Evolutionary conservation across 2,888 invertebrate genomes (phyloP).

Genomic region (Siphlonurus alternatus): DNA sequence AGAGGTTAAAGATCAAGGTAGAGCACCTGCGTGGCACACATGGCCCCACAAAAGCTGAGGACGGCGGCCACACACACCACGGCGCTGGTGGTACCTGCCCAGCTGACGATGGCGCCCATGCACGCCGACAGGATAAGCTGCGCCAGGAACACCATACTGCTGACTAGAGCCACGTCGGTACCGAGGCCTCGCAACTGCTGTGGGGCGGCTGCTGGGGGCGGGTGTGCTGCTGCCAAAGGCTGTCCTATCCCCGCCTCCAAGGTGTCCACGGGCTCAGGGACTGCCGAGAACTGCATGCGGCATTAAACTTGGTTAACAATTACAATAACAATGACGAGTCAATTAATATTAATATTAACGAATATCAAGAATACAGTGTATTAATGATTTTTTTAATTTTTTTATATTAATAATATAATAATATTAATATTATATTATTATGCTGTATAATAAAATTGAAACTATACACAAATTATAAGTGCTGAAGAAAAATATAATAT

Average conservation of each 20-base stretch:
- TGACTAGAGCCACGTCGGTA: conserved; percentile 86
- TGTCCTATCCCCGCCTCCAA: not conserved
- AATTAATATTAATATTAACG: too few relatives aligned
- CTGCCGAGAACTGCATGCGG: conserved; percentile 48
- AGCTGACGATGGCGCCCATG: conserved; percentile 67
- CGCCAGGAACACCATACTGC: conserved; percentile 90
- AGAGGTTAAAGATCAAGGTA: conserved; percentile 79
- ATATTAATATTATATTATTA: too few relatives aligned
- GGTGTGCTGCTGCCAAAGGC: not conserved
- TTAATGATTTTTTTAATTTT: too few relatives aligned
- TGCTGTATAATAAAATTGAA: too few relatives aligned
- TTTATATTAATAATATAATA: too few relatives aligned
- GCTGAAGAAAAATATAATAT: too few relatives aligned
- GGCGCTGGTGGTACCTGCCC: conserved; percentile 70
- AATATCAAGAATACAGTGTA: too few relatives aligned
- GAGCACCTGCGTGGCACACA: conserved; percentile 71
- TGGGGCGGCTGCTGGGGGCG: not conserved
- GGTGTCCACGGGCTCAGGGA: not conserved
- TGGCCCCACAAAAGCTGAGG: conserved; percentile 68
- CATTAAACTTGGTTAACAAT: too few relatives aligned
- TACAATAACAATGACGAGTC: too few relatives aligned
- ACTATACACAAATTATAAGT: too few relatives aligned
- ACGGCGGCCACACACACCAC: conserved; percentile 74
- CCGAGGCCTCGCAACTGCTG: conserved; percentile 71
- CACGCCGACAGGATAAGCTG: conserved; percentile 79